Evolutionary conservation across 2,113 vertebrate genomes (phyloP).

Genomic region (Misgurnus anguillicaudatus): DNA sequence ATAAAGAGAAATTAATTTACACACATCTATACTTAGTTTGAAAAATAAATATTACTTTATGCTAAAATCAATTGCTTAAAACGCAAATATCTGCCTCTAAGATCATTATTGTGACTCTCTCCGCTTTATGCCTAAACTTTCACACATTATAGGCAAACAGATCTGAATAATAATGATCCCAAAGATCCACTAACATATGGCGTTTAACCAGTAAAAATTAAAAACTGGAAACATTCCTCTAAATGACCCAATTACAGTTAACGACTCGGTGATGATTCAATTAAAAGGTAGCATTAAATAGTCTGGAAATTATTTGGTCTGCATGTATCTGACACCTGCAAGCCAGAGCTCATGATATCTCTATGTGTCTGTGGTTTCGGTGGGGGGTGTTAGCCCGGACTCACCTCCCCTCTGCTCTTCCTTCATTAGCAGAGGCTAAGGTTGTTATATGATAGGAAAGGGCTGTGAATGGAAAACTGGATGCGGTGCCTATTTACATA

Average conservation of each 20-base stretch:
- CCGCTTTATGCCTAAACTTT: not conserved
- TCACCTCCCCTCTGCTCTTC: constrained; percentile 22
- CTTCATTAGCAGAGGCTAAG: constrained; percentile 9
- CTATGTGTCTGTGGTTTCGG: constrained; percentile 24
- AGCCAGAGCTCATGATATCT: constrained; percentile 23
- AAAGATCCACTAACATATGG: constrained; percentile 76
- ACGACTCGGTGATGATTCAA: constrained; percentile 82
- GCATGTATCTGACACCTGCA: constrained; percentile 52
- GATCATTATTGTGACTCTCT: constrained; percentile 20
- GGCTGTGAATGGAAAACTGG: constrained; percentile 77
- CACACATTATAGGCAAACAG: constrained; percentile 6
- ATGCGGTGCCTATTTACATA: constrained; percentile 95
- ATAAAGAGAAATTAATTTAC: not conserved
- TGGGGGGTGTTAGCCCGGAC: constrained; percentile 28
- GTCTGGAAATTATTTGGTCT: constrained; percentile 89
- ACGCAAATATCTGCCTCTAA: constrained; percentile 19
- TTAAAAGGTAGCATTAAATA: constrained; percentile 92
- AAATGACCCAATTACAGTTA: constrained; percentile 91
- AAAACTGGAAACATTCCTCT: constrained; percentile 86
- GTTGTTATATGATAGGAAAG: constrained; percentile 46
- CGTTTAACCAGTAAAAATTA: constrained; percentile 90
- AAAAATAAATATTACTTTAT: not conserved
- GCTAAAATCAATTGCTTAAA: not conserved
- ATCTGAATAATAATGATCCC: constrained; percentile 53
- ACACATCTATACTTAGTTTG: not conserved